Base-by-base conservation (phyloP, 2,888 invertebrate species). In the Strigamia crassipes region DNA sequence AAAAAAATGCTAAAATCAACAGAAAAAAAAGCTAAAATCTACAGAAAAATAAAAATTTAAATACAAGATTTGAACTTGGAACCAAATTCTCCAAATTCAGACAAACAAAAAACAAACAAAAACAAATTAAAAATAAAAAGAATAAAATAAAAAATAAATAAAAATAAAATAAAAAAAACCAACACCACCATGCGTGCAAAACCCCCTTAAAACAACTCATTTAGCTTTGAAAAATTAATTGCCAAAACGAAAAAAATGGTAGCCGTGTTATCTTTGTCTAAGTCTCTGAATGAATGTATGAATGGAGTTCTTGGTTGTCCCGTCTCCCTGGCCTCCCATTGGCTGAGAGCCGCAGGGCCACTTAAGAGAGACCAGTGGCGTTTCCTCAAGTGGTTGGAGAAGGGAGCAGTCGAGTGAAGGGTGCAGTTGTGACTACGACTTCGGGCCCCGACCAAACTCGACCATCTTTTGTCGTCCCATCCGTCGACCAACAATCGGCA, bases 291-390 rank as follows among this genome's bases (percentile, higher is more conserved):
- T 81, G 81, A 81, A 77, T 81, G 73, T 42, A 81, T 81, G 81
- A 73, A 81, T 81, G 81, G 73, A 81, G 77, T 66, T 27, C 80
- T 80, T 80, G 80, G 80, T 80, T 80, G 80, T 23, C 41, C 15
- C 13, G 81, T 18, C 23, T 15, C 66, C 3, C 13, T 15, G 12
- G 6, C 41, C 18, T 77, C 61, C 61, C 21, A 81, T 81, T 81
- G 81, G 81, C 42, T 66, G 81, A 41, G 61, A 38, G 81, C 73
- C 77, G 31, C 42, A 21, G 41, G 81, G 81, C 81, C 81, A 81
- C 81, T 73, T 77, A 77, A 81, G 81, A 77, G 73, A 81, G 77
- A 80, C 81, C 81, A 81, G 73, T 81, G 66, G 81, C 81, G 41
- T 38, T 66, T 34, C 21, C 41, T 34, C 73, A 41, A 80, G 81